Evolutionary conservation across 2,113 vertebrate species (phyloP).

Genomic region (Motacilla alba): DNA sequence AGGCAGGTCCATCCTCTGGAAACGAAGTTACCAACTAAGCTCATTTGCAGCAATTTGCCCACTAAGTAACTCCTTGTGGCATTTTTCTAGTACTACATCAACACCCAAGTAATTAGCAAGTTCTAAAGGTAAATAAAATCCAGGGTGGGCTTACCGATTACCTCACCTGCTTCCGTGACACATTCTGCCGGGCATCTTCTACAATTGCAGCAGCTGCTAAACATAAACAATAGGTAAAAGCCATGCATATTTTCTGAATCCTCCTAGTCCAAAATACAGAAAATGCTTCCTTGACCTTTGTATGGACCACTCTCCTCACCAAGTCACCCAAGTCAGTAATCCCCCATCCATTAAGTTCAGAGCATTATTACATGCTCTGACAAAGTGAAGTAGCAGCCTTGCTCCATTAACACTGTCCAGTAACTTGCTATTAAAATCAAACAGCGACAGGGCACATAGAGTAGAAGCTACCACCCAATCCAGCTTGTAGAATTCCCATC

Average conservation of each 20-base stretch:
- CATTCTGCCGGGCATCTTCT: background rate
- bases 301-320: fast-evolving
- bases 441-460: background rate
- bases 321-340: background rate
- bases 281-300: background rate
- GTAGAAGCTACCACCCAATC: background rate
- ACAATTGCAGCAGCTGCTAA: background rate
- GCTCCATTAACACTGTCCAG: background rate
- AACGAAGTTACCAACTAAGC: background rate
- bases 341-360: background rate
- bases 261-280: background rate
- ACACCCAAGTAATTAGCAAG: fast-evolving
- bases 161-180: background rate
- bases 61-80: background rate
- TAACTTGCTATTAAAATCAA: background rate
- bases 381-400: background rate
- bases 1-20: fast-evolving
- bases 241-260: background rate
- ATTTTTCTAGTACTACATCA: background rate
- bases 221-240: background rate
- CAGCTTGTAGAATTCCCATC: background rate
- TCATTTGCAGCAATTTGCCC: background rate
- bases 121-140: background rate
- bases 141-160: background rate
- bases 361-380: background rate